Evolutionary conservation across 2,888 invertebrate species (phyloP), one percentile per base, ranked within the genome.

Genomic region (Cephus runcator): DNA sequence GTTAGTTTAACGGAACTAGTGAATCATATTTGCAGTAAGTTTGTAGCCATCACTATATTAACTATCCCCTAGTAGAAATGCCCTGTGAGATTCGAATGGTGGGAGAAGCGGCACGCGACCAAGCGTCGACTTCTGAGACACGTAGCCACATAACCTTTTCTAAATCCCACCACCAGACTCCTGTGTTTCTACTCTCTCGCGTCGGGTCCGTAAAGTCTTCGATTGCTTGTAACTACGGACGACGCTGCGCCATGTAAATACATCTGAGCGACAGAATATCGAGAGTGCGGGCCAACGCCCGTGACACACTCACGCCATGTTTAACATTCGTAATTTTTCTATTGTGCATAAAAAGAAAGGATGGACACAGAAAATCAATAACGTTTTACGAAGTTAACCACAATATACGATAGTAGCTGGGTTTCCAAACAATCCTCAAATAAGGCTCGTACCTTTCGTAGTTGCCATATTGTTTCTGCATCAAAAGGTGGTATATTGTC

Each of bases 81-180:
- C 9, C 23, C 23, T 56, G 56, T 56, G 40, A 56, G 40, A 56
- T 15, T 56, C 23, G 56, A 56, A 15, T 73, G 77, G 81, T 80
- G 80, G 80, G 80, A 15, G 77, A 71, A 76, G 76, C 76, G 78
- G 79, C 79, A 79, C 81, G 79, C 82, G 82, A 82, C 80, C 77
- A 56, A 56, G 68, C 71, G 69, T 71, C 73, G 69, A 82, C 81
- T 82, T 79, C 78, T 78, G 79, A 78, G 79, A 79, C 81, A 81
- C 83, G 81, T 81, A 82, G 40, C 75, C 56, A 56, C 79, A 71
- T 78, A 81, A 80, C 80, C 80, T 82, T 79, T 79, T 77, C 76
- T 74, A 71, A 69, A 73, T 73, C 34, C 36, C 75, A 71, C 78
- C 75, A n/a, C 68, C 33, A 34, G 73, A 11, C 77, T 75, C 68